These are phyloP conservation scores for Euphydryas editha DNA, from an alignment of 2,888 invertebrate genomes.

Conservation along the genomic window DNA sequence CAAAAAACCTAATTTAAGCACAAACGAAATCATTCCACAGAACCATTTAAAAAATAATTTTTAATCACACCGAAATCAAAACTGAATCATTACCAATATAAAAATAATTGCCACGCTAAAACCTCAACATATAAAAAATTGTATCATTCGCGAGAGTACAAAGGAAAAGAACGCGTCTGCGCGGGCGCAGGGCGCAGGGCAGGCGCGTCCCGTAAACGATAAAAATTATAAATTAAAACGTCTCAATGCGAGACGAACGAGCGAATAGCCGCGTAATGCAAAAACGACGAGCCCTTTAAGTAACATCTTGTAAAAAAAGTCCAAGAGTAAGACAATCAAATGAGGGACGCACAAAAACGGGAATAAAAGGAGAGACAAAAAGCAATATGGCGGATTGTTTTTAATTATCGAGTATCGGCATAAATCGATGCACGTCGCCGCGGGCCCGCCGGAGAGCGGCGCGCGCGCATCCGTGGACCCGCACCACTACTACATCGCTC, in stretches of 20 bases:
- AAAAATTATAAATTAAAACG: slow-evolving; percentile 79
- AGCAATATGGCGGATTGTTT: slow-evolving; percentile 83
- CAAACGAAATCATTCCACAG: slow-evolving; percentile 3
- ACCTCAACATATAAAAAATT: slow-evolving; percentile 27
- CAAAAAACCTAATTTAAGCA: slow-evolving; percentile 6
- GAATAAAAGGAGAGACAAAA: slow-evolving; percentile 78
- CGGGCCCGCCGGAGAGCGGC: slow-evolving; percentile 66
- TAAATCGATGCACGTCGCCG: slow-evolving; percentile 82
- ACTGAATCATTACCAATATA: slow-evolving; percentile 15
- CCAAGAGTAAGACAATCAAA: slow-evolving; percentile 79
- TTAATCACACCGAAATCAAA: slow-evolving; percentile 18
- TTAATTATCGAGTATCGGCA: slow-evolving; percentile 84
- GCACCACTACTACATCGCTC: slow-evolving; percentile 29
- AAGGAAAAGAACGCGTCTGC: slow-evolving; percentile 38
- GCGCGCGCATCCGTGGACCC: slow-evolving; percentile 56
- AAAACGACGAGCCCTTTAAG: slow-evolving; percentile 62
- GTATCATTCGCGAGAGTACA: slow-evolving; percentile 23
- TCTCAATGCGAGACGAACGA: slow-evolving; percentile 66
- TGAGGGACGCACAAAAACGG: slow-evolving; percentile 81
- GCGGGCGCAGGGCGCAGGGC: slow-evolving; percentile 24
- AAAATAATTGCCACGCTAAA: slow-evolving; percentile 28
- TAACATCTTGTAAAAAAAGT: slow-evolving; percentile 58
- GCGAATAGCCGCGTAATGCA: slow-evolving; percentile 69
- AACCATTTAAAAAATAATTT: slow-evolving; percentile 6
- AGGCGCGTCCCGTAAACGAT: slow-evolving; percentile 42